These are phyloP conservation scores for Brachypterus glaber DNA, from an alignment of 2,888 invertebrate genomes.

Conservation along the genomic window DNA sequence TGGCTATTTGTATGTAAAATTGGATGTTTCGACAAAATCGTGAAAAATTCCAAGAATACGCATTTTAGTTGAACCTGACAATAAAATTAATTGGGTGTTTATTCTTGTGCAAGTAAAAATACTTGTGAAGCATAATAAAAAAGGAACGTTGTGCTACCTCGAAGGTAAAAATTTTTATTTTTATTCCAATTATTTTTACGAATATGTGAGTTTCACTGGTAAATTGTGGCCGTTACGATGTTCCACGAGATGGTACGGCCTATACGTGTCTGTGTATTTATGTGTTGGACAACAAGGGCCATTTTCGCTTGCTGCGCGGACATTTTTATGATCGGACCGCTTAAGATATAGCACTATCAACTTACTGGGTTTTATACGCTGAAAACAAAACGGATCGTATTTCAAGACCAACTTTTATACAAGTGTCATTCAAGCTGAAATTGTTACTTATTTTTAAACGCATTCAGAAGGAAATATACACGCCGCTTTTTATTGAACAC, in stretches of 20 bases:
- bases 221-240: conserved; percentile 20
- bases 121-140: neutral
- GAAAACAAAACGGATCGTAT: conserved; percentile 42
- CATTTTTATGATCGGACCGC: conserved; percentile 42
- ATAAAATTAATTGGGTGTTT: neutral
- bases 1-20: too few species aligned
- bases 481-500: too few species aligned
- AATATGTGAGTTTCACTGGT: conserved; percentile 19
- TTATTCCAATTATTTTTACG: conserved; percentile 27
- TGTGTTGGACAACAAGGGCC: conserved; percentile 32
- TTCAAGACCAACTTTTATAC: conserved; percentile 36
- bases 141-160: neutral
- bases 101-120: neutral
- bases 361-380: conserved; percentile 41
- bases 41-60: too few species aligned
- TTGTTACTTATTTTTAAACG: conserved; percentile 31
- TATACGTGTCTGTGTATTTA: conserved; percentile 28
- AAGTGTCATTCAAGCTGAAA: conserved; percentile 37
- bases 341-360: conserved; percentile 42
- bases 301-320: conserved; percentile 34
- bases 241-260: conserved; percentile 20
- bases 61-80: too few species aligned
- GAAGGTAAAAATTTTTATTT: conserved; percentile 20
- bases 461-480: conserved; percentile 18
- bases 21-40: too few species aligned